Evolutionary conservation across 2,888 invertebrate species (phyloP), one percentile per base, ranked within the genome.

Genomic region (Ormyrus pomaceus): DNA sequence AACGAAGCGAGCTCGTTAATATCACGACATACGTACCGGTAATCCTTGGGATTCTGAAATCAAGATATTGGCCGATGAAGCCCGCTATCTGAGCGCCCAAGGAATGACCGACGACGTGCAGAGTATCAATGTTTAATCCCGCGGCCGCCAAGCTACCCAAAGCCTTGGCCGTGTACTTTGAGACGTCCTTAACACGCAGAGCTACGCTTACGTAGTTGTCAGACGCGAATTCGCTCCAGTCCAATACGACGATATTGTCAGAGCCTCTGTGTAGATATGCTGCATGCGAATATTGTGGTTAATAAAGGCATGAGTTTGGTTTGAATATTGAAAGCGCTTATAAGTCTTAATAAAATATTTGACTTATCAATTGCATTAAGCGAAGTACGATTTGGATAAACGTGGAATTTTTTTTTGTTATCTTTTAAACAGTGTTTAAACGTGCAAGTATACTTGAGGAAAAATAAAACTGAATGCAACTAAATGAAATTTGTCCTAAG

Each of bases 61-160:
- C 69, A 45, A 84, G 74, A 72, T 74, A 84, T 72, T 81, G 85
- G 0, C 84, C 85, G 5, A 84, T 68, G 13, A 86, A 83, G 1
- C 85, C 86, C 45, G 84, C 85, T 7, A 87, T 79, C n/a, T 88
- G 88, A 4, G 82, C 86, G 3, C 88, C 88, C 56, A 88, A 53
- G 0, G 88, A 88, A 19, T 88, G 87, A 0, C 86, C 87, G 13
- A 88, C 55, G 19, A 87, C 58, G 69, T 88, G 87, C 11, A 87
- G 70, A 8, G 19, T 84, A 13, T 84, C 76, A 6, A 82, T 13
- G 66, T 86, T 70, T 11, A 84, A 56, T 80, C 85, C 82, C n/a
- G 76, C 61, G n/a, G 64, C 11, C 6, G 82, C 77, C 45, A 87
- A 80, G 7, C 77, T 71, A 10, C 83, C 59, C 5, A 88, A 9